phyloP scores from a whole-genome alignment of 2,888 invertebrate genomes.

The Orthonevra nobilis region DNA sequence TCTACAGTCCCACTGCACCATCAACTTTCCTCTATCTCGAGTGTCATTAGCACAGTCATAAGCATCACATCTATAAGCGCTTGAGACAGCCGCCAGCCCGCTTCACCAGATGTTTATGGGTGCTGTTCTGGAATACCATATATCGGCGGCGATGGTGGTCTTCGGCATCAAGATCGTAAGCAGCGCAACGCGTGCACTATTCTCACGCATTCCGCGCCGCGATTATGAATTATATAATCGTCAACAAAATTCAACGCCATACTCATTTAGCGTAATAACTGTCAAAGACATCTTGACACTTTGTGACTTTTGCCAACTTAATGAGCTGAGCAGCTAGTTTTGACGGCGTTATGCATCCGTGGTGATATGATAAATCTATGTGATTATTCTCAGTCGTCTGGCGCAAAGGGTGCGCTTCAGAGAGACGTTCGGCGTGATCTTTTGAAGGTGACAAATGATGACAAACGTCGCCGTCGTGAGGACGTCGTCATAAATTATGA shows the following conservation, averaged over 20 bases:
- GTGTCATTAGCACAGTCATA: conserved; percentile 63
- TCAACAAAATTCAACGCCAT: conserved; percentile 52
- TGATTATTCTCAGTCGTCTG: neutral
- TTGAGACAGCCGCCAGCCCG: conserved; percentile 17
- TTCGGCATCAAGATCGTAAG: conserved; percentile 33
- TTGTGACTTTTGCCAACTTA: conserved; percentile 38
- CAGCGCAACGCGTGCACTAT: conserved; percentile 49
- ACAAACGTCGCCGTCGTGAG: neutral
- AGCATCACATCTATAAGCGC: conserved; percentile 65
- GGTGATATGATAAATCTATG: conserved; percentile 42
- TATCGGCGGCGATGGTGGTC: conserved; percentile 56
- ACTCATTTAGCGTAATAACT: conserved; percentile 52
- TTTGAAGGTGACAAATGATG: conserved; percentile 19
- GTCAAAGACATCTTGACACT: conserved; percentile 58
- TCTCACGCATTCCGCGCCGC: conserved; percentile 56
- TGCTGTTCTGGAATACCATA: no score
- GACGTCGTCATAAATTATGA: no score
- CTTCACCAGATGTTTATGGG: conserved; percentile 50
- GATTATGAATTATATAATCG: conserved; percentile 58
- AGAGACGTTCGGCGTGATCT: neutral
- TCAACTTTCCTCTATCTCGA: conserved; percentile 25
- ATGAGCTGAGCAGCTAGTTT: conserved; percentile 34
- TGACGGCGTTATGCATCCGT: conserved; percentile 23
- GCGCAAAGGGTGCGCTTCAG: neutral
- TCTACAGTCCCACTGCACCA: neutral